These are phyloP conservation scores for Hippolais icterina DNA, from an alignment of 2,113 vertebrate genomes.

Conservation along the genomic window DNA sequence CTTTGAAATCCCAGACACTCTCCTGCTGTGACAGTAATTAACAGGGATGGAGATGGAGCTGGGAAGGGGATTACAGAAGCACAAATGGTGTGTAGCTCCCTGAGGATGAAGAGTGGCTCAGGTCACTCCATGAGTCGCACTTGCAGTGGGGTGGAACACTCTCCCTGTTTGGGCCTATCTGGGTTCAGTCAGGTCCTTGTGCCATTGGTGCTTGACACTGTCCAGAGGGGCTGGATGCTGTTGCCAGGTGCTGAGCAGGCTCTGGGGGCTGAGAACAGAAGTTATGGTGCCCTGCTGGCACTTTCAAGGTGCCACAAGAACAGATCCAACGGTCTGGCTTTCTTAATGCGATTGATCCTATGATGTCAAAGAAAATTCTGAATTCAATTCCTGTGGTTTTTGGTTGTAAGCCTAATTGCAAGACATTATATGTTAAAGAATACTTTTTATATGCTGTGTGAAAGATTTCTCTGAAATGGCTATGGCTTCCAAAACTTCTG, in stretches of 20 bases:
- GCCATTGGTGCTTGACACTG: background rate
- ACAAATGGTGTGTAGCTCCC: background rate
- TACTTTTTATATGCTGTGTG: background rate
- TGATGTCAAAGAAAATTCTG: background rate
- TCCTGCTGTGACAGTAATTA: background rate
- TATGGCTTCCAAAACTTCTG: background rate
- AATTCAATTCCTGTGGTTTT: background rate
- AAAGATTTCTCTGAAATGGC: background rate
- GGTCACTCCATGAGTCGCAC: background rate
- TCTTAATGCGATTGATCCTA: background rate
- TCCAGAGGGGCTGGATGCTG: background rate
- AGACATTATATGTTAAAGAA: background rate
- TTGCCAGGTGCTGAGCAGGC: background rate
- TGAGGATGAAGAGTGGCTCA: background rate
- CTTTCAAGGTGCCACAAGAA: background rate
- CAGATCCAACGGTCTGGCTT: background rate
- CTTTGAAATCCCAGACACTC: background rate
- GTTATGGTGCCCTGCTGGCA: background rate
- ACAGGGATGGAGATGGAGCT: background rate
- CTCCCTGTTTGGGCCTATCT: background rate
- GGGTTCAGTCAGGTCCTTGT: fast-evolving
- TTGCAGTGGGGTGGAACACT: fast-evolving
- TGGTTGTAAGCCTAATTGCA: background rate
- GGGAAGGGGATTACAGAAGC: background rate
- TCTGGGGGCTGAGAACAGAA: background rate